A percentile compares a stretch with the other conserved stretches of the same genome.
Evolutionary conservation across 2,797 vertebrate genomes (phyloP).

Genomic region (Mycteria americana): DNA sequence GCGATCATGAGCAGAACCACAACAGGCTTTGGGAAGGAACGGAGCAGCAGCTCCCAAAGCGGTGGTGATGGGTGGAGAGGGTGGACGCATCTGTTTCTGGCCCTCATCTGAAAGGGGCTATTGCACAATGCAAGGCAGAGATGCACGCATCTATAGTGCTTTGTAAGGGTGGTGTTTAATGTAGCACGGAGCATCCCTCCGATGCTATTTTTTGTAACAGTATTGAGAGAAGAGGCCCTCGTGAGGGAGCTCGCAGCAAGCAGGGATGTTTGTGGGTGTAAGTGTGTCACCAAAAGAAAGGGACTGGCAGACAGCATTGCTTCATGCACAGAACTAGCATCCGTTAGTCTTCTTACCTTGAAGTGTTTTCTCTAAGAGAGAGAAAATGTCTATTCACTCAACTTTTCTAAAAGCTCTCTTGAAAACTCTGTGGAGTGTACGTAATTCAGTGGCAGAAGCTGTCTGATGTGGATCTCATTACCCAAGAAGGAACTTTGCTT

Average conservation of each 20-base stretch:
- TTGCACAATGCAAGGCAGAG: background rate
- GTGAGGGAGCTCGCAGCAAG: background rate
- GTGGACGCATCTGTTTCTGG: background rate
- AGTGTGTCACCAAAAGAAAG: background rate
- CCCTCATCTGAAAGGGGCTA: background rate
- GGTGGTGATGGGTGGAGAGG: too few species aligned
- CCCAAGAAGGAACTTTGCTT: background rate
- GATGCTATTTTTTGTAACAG: background rate
- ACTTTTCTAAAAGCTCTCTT: background rate
- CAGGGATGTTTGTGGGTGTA: background rate
- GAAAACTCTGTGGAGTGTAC: background rate
- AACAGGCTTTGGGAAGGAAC: background rate
- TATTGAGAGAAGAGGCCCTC: background rate
- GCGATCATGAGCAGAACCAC: background rate
- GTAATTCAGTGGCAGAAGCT: background rate
- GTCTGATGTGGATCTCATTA: background rate
- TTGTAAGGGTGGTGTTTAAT: background rate
- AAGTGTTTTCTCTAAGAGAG: background rate
- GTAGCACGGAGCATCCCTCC: accelerated
- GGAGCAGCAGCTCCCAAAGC: background rate
- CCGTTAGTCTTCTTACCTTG: background rate
- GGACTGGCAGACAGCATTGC: background rate
- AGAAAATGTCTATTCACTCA: background rate
- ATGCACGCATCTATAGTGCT: background rate
- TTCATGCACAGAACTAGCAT: background rate